phyloP scores from a whole-genome alignment of 2,888 invertebrate species.

The Drosophila nr. perissopoda region DNA sequence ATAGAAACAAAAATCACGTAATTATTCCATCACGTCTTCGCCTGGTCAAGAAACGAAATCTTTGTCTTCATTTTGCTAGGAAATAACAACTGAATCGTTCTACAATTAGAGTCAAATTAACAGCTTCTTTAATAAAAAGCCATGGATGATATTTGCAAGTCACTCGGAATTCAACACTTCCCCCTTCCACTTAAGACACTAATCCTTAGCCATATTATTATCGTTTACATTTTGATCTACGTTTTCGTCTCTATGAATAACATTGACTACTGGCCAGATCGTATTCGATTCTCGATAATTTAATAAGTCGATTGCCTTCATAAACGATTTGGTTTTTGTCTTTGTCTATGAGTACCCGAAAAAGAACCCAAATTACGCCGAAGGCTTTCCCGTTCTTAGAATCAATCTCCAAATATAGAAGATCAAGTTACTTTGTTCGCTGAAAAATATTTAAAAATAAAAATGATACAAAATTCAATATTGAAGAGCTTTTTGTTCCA shows the following conservation, averaged over 20 bases:
- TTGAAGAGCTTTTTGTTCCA: not conserved
- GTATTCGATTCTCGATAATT: constrained; percentile 20
- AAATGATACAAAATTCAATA: not conserved
- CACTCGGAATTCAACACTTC: constrained; percentile 39
- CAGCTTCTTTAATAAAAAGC: constrained; percentile 67
- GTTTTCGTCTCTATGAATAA: constrained; percentile 24
- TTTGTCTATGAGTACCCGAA: not conserved
- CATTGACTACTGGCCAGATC: constrained; percentile 5
- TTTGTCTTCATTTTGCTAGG: constrained; percentile 57
- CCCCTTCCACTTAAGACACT: constrained; percentile 40
- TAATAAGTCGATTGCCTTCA: constrained; percentile 37
- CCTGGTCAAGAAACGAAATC: constrained; percentile 18
- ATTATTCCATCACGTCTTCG: constrained; percentile 55
- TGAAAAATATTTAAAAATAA: not conserved
- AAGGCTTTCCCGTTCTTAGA: constrained; percentile 4
- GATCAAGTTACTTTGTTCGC: not conserved
- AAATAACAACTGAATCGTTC: constrained; percentile 66
- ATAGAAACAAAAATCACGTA: constrained; percentile 18
- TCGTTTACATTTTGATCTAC: constrained; percentile 33
- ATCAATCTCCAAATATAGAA: not conserved
- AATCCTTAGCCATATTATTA: constrained; percentile 59
- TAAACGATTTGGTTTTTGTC: not conserved
- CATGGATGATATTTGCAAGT: constrained; percentile 50
- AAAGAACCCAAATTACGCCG: not conserved
- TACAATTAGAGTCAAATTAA: constrained; percentile 72